phyloP scores from a whole-genome alignment of 2,113 vertebrate genomes.

The Gadus chalcogrammus region DNA sequence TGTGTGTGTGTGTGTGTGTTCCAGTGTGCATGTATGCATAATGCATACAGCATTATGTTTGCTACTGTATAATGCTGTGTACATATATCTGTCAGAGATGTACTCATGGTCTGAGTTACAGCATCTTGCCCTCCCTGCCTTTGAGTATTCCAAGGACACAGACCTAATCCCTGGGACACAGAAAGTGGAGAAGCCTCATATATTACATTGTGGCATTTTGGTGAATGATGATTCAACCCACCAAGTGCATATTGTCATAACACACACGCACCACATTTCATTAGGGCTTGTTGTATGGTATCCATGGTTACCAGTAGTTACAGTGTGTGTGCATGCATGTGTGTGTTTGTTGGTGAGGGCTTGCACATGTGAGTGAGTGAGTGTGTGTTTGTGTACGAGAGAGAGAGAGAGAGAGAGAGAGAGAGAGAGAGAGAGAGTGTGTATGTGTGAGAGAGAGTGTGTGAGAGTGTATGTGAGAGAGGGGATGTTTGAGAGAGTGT shows the following conservation, averaged over 20 bases:
- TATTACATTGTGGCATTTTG: constrained; percentile 22
- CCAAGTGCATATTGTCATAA: constrained; percentile 34
- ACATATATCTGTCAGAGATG: too few species aligned
- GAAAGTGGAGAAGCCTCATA: background rate
- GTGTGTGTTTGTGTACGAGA: background rate
- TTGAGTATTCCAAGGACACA: constrained; percentile 29
- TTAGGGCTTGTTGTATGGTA: constrained; percentile 48
- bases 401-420: background rate
- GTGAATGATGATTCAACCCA: constrained; percentile 30
- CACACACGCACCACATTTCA: constrained; percentile 45
- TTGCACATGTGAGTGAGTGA: background rate
- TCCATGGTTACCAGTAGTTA: constrained; percentile 44
- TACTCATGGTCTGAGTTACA: background rate
- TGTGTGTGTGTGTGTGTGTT: too few species aligned
- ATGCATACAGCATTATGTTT: too few species aligned
- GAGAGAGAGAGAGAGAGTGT: background rate
- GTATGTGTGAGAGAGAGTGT: constrained; percentile 1
- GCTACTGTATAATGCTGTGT: too few species aligned
- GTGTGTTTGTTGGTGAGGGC: background rate
- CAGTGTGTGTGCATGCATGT: background rate
- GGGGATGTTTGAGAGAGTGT: too few species aligned
- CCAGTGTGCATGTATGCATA: too few species aligned
- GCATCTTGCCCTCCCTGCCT: background rate
- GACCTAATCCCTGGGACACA: background rate
- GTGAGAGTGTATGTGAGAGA: constrained; percentile 1